Evolutionary conservation across 1,140 invertebrate species (phyloP).

Genomic region (Globodera rostochiensis): DNA sequence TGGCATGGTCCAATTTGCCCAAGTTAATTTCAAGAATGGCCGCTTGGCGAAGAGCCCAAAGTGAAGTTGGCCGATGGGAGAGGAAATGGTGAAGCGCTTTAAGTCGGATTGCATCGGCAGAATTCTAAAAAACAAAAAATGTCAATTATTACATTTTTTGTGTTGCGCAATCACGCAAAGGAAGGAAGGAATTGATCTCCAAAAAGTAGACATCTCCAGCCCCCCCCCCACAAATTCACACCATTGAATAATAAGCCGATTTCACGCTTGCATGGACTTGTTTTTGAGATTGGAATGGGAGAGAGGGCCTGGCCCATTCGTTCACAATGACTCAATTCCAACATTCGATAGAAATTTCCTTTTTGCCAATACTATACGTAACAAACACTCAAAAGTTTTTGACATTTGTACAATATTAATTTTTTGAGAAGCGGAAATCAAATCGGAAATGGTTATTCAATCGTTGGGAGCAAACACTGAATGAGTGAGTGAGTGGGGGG

Average conservation of each 20-base stretch:
- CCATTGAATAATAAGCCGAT: conserved; percentile 13
- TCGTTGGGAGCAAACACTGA: too few species aligned
- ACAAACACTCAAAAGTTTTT: too few species aligned
- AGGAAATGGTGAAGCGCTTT: conserved; percentile 14
- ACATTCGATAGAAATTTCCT: neutral
- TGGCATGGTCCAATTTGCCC: conserved; percentile 39
- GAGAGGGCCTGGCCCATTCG: neutral
- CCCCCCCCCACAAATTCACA: neutral
- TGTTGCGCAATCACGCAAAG: neutral
- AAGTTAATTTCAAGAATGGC: conserved; percentile 40
- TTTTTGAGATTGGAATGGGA: neutral
- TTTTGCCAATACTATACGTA: too few species aligned
- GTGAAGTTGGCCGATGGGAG: conserved; percentile 29
- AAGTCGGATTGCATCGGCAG: conserved; percentile 20
- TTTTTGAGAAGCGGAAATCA: too few species aligned
- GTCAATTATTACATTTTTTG: too few species aligned
- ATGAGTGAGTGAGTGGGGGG: too few species aligned
- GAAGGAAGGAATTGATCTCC: neutral
- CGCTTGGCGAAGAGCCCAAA: conserved; percentile 45
- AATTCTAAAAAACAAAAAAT: conserved; percentile 27
- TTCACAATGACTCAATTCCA: neutral
- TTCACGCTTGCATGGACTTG: conserved; percentile 3
- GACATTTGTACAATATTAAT: too few species aligned
- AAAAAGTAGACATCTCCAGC: neutral
- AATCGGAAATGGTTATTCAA: too few species aligned